Percentiles rank a stretch among this genome's conserved stretches.
phyloP scores from a whole-genome alignment of 2,888 invertebrate species.

The Schizaphis graminum region DNA sequence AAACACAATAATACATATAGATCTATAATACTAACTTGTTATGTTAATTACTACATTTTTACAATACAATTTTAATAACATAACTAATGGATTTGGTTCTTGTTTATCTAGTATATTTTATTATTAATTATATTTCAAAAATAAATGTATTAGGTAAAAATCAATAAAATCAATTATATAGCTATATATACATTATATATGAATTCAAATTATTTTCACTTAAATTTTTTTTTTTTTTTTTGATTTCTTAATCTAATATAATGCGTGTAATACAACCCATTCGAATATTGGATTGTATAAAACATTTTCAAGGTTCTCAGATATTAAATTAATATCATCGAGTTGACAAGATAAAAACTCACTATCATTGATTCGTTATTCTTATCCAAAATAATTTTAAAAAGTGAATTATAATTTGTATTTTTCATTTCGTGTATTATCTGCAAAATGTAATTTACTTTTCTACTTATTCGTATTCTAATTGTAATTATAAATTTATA shows the following conservation, averaged over 20 bases:
- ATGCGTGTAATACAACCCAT: background rate
- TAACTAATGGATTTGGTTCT: background rate
- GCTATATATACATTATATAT: background rate
- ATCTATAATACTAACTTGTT: too few species aligned
- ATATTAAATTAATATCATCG: background rate
- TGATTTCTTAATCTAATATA: background rate
- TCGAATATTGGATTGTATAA: slow-evolving; percentile 30
- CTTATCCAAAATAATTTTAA: background rate
- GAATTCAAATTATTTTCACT: background rate
- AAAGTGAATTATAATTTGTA: background rate
- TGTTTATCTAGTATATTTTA: background rate
- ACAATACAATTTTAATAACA: background rate
- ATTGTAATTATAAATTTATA: background rate
- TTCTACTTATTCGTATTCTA: background rate
- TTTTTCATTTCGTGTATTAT: background rate
- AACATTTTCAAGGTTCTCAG: slow-evolving; percentile 37
- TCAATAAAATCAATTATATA: background rate
- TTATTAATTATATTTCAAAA: background rate
- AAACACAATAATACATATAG: too few species aligned
- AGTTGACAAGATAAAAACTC: slow-evolving; percentile 15
- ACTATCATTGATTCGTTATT: slow-evolving; percentile 14
- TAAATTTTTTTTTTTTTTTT: background rate
- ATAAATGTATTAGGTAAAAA: background rate
- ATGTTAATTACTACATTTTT: background rate
- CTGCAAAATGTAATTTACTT: background rate